Evolutionary conservation across 2,797 vertebrate species (phyloP), one percentile per base, ranked within the genome.

Genomic region (Cryptoblepharus egeriae): DNA sequence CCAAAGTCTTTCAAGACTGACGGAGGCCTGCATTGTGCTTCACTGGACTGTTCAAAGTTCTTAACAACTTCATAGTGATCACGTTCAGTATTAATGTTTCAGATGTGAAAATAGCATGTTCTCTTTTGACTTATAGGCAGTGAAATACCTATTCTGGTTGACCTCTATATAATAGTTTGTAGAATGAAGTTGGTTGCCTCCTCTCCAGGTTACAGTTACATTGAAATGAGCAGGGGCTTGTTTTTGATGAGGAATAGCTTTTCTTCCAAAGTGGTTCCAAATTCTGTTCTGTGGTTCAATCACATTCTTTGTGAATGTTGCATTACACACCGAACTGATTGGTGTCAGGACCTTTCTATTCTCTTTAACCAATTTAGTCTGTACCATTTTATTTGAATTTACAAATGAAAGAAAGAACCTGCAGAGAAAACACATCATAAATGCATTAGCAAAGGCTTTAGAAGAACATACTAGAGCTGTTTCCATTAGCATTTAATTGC

Each of bases 351-450:
- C 24, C 60, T 61, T 75, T 75, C 63, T 1, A 1, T 80, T 79
- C 72, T 87, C 32, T 80, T 82, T 79, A 81, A 84, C 58, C 35
- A 79, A 71, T 90, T 88, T 58, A 20, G 52, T 82, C 74, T 84
- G 55, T 15, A 3, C 13, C 58, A 2, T 86, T 90, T 82, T 76
- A 79, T 79, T 82, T 88, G 75, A 45, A 45, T 74, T 63, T 79
- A 32, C 60, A 80, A 84, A 85, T 42, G 32, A 77, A 86, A 72
- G 74, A 63, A 83, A 35, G 22, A 24, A 64, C 42, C 45, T 72
- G 5, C 61, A 72, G 79, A 49, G 13, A 79, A 79, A 68, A 55
- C 18, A 39, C 37, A 71, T 32, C 49, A 64, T 75, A 37, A 52
- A 69, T 37, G 30, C 45, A n/a, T 49, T 39, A 52, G 75, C 68